Base-by-base conservation (phyloP, 2,113 vertebrate species). In the Dissostichus mawsoni region DNA sequence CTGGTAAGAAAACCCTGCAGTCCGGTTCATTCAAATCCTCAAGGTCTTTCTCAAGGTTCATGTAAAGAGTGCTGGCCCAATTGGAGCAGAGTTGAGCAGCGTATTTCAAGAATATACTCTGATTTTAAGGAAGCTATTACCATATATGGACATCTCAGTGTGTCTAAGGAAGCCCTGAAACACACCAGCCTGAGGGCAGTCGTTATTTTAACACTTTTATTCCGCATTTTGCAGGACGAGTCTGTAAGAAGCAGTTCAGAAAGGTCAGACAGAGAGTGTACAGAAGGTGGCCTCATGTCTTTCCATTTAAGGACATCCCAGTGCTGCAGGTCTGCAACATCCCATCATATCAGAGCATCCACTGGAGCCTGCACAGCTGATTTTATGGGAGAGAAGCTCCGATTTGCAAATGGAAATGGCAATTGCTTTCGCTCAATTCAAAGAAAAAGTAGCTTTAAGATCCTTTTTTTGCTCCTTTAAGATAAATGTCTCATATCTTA, bases 281-380 rank as follows among this genome's bases (percentile, higher is more conserved):
- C 11, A 56, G 47, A 67, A 36, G 20, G 58, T 65, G 62, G 16
- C 53, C 14, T 50, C 25, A 6, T 11, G 62, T 69, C 58, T 76
- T 83, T 7, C 87, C 77, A 83, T 91, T 56, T 86, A 83, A 86
- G 83, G 85, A 66, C 70, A 78, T 84, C 45, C 3, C 41, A 2
- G 33, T 18, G 11, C 11, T n/a, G 4, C 44, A 13, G 5, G 41
- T 62, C 7, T 56, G 45, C 13, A 77, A 67, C 63, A 11, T n/a
- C 9, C 36, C 59, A 63, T 69, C 59, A 57, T 23, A 16, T 74
- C 58, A 66, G 45, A 50, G 36, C 62, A 58, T 25, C 47, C 65
- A 70, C 68, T 82, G 64, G 67, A 63, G 8, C 66, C 23, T 47
- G 44, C 17, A 12, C 0, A 25, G 7, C n/a, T 6, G 61, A 18